Evolutionary conservation across 2,888 invertebrate species (phyloP), one percentile per base, ranked within the genome.

Genomic region (Hydroisotoma schaefferi): DNA sequence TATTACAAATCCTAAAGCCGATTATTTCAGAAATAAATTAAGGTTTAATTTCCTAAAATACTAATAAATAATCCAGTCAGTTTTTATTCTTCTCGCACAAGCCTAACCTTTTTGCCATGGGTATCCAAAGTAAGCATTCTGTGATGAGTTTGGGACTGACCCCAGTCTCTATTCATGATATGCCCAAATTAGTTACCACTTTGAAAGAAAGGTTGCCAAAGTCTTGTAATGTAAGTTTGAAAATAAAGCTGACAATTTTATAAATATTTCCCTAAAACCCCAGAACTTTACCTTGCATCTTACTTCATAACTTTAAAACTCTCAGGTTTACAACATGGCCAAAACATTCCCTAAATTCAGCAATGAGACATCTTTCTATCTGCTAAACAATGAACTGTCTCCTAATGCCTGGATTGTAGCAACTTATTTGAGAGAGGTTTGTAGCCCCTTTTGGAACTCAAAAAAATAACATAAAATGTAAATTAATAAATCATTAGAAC

Each of bases 141-240:
- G n/a, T n/a, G n/a, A n/a, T n/a, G n/a, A n/a, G n/a, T n/a, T n/a
- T n/a, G n/a, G n/a, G n/a, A n/a, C n/a, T n/a, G n/a, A n/a, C n/a
- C n/a, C n/a, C n/a, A n/a, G n/a, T n/a, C n/a, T n/a, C n/a, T n/a
- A n/a, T 48, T 25, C 4, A 22, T 10, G 25, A 54, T 26, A 12
- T 43, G 18, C 8, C n/a, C 6, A n/a, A 51, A 51, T 18, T 53
- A 15, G 2, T 53, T 15, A 10, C 38, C 8, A 18, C 43, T 40
- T 40, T 53, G n/a, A 15, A 53, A 20, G 38, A 26, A 20, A 38
- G 53, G 18, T 18, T 53, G 2, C 53, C 53, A 40, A 40, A 37
- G 26, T 53, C 53, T 5, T 53, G 53, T 20, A 53, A 53, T 53
- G 53, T 53, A 27, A 53, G 53, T 53, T 23, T 46, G 43, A 18